Evolutionary conservation across 2,113 vertebrate genomes (phyloP).

Genomic region (Psammodynastes pulverulentus): DNA sequence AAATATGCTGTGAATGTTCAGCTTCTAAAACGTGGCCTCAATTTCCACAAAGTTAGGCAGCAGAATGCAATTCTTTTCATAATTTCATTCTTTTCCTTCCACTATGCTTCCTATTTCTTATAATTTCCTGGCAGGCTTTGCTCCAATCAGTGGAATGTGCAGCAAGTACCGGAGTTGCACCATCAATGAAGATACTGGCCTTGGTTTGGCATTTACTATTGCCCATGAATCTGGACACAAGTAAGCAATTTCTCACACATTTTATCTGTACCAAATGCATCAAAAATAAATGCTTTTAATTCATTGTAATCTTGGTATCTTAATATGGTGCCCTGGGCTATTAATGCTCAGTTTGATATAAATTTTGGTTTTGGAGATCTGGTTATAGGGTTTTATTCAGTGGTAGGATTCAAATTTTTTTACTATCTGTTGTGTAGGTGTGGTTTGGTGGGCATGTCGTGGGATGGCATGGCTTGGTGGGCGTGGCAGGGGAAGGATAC

Average conservation of each 20-base stretch:
- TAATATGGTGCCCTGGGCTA: background rate
- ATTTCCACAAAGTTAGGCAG: background rate
- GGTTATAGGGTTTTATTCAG: background rate
- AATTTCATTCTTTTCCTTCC: constrained; percentile 34
- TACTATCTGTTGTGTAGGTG: too few relatives aligned
- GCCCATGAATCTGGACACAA: constrained; percentile 98
- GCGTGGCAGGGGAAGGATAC: too few relatives aligned
- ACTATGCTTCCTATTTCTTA: constrained; percentile 20
- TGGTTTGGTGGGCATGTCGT: too few relatives aligned
- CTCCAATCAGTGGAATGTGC: constrained; percentile 98
- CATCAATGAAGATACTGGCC: constrained; percentile 97
- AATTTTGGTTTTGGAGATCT: background rate
- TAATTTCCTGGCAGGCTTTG: constrained; percentile 79
- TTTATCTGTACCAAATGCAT: background rate
- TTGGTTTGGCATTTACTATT: constrained; percentile 95
- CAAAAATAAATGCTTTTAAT: background rate
- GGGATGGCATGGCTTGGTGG: too few relatives aligned
- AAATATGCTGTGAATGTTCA: background rate
- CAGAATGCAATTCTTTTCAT: background rate
- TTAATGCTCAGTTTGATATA: background rate
- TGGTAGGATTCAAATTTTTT: too few relatives aligned
- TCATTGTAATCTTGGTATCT: background rate
- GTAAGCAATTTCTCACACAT: constrained; percentile 69
- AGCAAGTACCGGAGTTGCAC: constrained; percentile 97
- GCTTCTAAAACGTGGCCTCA: background rate